Conservation (phyloP, 2,888 invertebrate genomes). For the Rhyacophila evoluta region DNA sequence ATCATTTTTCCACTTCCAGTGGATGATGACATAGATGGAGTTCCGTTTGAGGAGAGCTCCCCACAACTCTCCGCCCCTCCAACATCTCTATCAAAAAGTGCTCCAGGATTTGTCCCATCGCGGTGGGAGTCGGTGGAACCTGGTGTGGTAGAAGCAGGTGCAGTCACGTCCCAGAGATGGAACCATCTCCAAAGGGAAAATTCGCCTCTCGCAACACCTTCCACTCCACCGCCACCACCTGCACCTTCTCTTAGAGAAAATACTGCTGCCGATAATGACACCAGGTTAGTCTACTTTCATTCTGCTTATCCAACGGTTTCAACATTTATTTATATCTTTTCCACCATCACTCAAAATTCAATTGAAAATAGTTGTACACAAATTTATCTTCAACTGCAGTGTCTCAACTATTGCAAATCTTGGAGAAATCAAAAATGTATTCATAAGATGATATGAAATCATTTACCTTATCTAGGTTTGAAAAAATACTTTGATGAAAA, state of each 20-base stretch:
- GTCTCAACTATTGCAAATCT: too few species aligned
- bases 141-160: slow-evolving; percentile 40
- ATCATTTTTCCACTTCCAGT: slow-evolving; percentile 63
- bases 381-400: too few species aligned
- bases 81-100: slow-evolving; percentile 61
- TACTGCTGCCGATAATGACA: slow-evolving; percentile 57
- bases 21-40: slow-evolving; percentile 82
- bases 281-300: slow-evolving; percentile 59
- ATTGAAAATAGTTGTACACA: too few species aligned
- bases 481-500: too few species aligned
- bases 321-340: too few species aligned
- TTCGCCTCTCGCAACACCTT: slow-evolving; percentile 47
- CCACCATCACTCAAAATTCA: too few species aligned
- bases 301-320: too few species aligned
- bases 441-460: too few species aligned
- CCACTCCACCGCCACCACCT: slow-evolving; percentile 52
- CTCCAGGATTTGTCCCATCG: slow-evolving; percentile 85
- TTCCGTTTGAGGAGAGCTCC: slow-evolving; percentile 69
- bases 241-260: slow-evolving; percentile 43
- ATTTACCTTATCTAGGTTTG: too few species aligned
- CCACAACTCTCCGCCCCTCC: slow-evolving; percentile 69
- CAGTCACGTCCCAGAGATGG: slow-evolving; percentile 44
- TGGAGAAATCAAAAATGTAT: too few species aligned
- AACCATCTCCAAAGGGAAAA: slow-evolving; percentile 38
- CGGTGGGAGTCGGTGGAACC: slow-evolving; percentile 93